Evolutionary conservation across 2,113 vertebrate genomes (phyloP), one percentile per base, ranked within the genome.

Genomic region (Microtus montanus): DNA sequence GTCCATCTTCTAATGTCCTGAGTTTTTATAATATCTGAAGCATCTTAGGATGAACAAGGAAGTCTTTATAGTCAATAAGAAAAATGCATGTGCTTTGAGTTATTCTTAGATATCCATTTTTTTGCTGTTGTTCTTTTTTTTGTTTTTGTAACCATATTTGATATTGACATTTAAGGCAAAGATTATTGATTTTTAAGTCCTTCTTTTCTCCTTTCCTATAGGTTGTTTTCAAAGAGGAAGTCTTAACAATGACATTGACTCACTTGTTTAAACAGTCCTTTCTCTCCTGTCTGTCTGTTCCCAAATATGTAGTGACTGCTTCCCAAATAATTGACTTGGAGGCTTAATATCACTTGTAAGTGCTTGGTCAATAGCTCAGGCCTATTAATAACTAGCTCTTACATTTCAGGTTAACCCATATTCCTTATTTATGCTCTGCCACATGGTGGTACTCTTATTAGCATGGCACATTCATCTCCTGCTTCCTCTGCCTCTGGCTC

Each of bases 161-260:
- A 49, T 68, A 64, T 73, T 8, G 38, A 78, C 77, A 84, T 94
- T 52, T 86, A 82, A 95, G 82, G 20, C 78, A 80, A 78, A 26
- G 26, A 87, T 92, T 83, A 94, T 66, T 90, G 26, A 82, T 83
- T 95, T 94, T 77, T 78, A 87, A 64, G 80, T 11, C 5, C n/a
- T 61, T 47, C 49, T 70, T 63, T 61, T 68, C 68, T 30, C 41
- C 85, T 71, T 77, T 94, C 30, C 54, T 91, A 73, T 8, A 86
- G 86, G 47, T 35, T 79, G 61, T 82, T 89, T 95, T 91, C 20
- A 79, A 66, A 90, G 22, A 88, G 30, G 17, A 14, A 44, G 19
- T 61, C 68, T 91, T 71, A 84, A 7, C 63, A 49, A 47, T 74
- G 83, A 63, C 49, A 13, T 35, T 63, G 58, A 52, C 6, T 58